Conservation (phyloP, 2,888 invertebrate species). For the Heliconius erato region DNA sequence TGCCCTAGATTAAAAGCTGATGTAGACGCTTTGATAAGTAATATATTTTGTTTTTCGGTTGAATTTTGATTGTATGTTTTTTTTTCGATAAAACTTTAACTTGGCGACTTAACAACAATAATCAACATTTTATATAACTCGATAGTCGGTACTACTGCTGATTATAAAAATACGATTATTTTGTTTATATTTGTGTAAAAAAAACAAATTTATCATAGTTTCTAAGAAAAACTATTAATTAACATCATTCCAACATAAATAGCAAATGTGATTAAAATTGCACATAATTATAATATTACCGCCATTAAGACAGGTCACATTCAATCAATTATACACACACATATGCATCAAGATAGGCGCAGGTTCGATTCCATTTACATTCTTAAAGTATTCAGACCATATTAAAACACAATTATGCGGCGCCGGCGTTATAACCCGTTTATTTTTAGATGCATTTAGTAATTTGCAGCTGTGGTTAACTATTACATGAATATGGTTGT, state of each 20-base stretch:
- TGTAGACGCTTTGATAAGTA: neutral
- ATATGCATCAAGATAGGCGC: conserved; percentile 55
- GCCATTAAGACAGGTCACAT: conserved; percentile 60
- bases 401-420: conserved; percentile 72
- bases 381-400: conserved; percentile 60
- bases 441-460: conserved; percentile 50
- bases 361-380: conserved; percentile 64
- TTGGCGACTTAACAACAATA: too few species aligned
- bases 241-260: neutral
- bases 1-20: conserved; percentile 9
- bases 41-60: neutral
- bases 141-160: neutral
- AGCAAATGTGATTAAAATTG: conserved; percentile 20
- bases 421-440: conserved; percentile 64
- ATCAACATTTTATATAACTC: too few species aligned
- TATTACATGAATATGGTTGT: conserved; percentile 40
- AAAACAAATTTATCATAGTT: too few species aligned
- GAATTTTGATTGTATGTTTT: neutral
- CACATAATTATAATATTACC: conserved; percentile 46
- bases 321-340: conserved; percentile 61
- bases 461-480: conserved; percentile 48
- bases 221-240: conserved; percentile 5
- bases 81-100: neutral
- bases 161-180: too few species aligned
- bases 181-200: too few species aligned